Evolutionary conservation across 2,888 invertebrate species (phyloP), one percentile per base, ranked within the genome.

Genomic region (Drosophila koepferae): DNA sequence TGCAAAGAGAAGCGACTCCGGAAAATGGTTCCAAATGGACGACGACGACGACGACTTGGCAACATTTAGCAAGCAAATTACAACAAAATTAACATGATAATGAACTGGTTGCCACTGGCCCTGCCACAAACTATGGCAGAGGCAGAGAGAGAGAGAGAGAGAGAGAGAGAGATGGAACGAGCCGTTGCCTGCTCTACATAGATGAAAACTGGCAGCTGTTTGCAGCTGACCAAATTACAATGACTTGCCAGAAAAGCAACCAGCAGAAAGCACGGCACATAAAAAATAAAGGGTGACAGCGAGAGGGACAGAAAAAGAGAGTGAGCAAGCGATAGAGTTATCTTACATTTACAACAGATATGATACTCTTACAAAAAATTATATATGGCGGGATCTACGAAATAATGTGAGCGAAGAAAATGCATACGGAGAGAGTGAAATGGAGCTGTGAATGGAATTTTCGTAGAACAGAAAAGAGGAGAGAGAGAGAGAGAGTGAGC

Each of bases 81-180:
- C 87, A 87, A 83, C 87, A 89, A 87, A 87, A 87, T 87, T 87
- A 87, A 89, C 89, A 87, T 87, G 89, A 87, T 89, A 87, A 87
- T 87, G 89, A 87, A 89, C 86, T 86, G 81, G 60, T 49, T 49
- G 60, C 38, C 59, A n/a, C 59, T 44, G 58, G 36, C 59, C n/a
- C 36, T 28, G 63, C 74, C 59, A 44, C 68, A 69, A 69, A 67
- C 53, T 23, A 40, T n/a, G 55, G 40, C 18, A 16, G 23, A 20
- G 36, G 40, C n/a, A n/a, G 10, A 23, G 9, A 10, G 2, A 4
- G 36, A 28, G 5, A 28, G 6, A 28, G 28, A 28, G 53, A 23
- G 9, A 9, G 2, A 4, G 36, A 34, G 53, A 8, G 16, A 20
- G 20, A 20, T 23, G 16, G 38, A 34, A 49, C 51, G 31, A 18